Evolutionary conservation across 2,797 vertebrate species (phyloP).

Genomic region (Tokudaia tokunoshimensis): DNA sequence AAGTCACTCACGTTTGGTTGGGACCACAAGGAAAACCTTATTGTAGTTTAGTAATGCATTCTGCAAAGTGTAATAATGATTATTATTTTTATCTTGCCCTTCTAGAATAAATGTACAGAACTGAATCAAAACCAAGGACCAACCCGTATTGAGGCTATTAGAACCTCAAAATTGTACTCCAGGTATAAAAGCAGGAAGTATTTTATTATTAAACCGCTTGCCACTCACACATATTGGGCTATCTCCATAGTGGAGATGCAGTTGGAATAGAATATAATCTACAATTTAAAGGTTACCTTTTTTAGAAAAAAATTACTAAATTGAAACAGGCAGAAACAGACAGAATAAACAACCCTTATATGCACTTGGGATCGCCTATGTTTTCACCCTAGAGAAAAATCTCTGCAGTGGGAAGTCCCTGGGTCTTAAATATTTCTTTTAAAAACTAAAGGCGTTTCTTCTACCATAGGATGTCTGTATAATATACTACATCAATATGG

Average conservation of each 20-base stretch:
- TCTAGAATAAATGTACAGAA: conserved; percentile 26
- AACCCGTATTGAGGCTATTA: neutral
- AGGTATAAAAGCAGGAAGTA: neutral
- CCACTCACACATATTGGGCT: neutral
- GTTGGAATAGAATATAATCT: neutral
- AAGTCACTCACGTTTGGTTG: conserved; percentile 19
- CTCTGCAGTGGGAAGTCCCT: neutral
- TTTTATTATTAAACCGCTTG: conserved; percentile 13
- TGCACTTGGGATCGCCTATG: conserved; percentile 2
- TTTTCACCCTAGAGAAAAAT: conserved; percentile 6
- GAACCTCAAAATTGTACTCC: neutral
- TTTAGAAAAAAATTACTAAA: neutral
- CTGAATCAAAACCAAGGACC: conserved; percentile 20
- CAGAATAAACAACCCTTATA: neutral
- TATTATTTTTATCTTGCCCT: neutral
- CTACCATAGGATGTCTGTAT: neutral
- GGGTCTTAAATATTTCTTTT: neutral
- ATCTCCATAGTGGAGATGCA: neutral
- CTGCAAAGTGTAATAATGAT: neutral
- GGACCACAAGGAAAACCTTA: neutral
- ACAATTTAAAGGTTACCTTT: neutral
- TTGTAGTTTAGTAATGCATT: neutral
- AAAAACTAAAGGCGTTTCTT: conserved; percentile 31
- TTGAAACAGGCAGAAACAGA: conserved; percentile 13
- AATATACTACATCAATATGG: neutral